Base-by-base conservation (phyloP, 2,888 invertebrate genomes). In the Malthinus flaveolus region DNA sequence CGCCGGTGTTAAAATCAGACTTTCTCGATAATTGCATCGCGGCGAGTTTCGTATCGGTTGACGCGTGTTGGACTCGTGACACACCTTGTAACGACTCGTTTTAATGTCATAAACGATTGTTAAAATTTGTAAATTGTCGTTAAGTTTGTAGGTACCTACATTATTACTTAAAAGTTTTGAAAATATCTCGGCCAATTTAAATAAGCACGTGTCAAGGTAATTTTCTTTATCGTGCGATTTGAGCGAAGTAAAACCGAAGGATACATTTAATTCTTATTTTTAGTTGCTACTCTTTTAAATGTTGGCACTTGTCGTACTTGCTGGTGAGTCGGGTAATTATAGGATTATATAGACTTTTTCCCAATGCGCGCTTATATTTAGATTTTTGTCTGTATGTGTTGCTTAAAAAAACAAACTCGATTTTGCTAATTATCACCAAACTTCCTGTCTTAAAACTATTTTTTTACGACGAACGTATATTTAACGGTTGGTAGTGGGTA, bases 191-290 rank as follows among this genome's bases (percentile, higher is more conserved):
- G 23, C 23, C 23, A 23, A 42, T 42, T 23, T 15, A 42, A 42
- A 15, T 42, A 51, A 50, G 23, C 42, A 42, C 50, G 44, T 51
- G 50, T 51, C 50, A 44, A 44, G 49, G 50, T 44, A 44, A 42
- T 33, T 51, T 32, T 51, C 32, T 51, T 32, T 51, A 32, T 46
- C 32, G 46, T 10, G 13, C 11, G 44, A 32, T 34, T 15, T 34
- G 42, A 15, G 31, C 10, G 44, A 32, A 51, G 32, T 42, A 32
- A 31, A 50, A 33, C 42, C n/a, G 42, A 42, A 42, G 37, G 50
- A 32, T 33, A 50, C 12, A 23, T 42, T 49, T 49, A 42, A 49
- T 49, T 49, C 36, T 49, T 49, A 12, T 13, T 35, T 49, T 49
- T 35, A 35, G 35, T 13, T n/a, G 48, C 15, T 35, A 11, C 35